phyloP scores from a whole-genome alignment of 2,797 vertebrate species.

The Pteronotus mesoamericanus region DNA sequence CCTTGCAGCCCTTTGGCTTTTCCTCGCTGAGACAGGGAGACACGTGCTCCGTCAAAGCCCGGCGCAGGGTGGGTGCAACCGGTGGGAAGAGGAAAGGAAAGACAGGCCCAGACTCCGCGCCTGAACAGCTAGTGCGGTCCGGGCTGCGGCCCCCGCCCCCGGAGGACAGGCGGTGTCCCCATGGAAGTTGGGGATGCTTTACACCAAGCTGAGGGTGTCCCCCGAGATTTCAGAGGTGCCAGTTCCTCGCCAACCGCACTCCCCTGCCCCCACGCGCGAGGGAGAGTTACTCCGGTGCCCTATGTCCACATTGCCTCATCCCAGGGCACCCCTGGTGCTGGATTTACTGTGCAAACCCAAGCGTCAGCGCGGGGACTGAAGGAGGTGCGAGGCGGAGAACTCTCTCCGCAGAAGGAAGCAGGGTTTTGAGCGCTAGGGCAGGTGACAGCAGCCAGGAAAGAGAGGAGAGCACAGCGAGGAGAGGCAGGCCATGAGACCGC shows the following conservation, averaged over 20 bases:
- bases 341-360: background rate
- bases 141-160: too few relatives aligned
- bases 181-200: background rate
- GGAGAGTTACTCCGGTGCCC: background rate
- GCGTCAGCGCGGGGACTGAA: background rate
- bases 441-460: background rate
- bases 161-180: background rate
- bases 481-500: background rate
- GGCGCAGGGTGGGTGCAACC: background rate
- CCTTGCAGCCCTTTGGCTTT: background rate
- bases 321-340: background rate
- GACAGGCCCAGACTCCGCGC: accelerated
- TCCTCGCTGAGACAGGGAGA: background rate
- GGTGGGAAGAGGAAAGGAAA: background rate
- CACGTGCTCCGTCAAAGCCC: background rate
- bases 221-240: background rate
- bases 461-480: background rate
- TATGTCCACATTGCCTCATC: background rate
- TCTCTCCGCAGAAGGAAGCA: background rate
- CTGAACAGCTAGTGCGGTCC: background rate
- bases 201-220: background rate
- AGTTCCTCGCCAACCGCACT: background rate
- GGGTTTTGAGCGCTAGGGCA: background rate
- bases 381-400: background rate
- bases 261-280: background rate